Evolutionary conservation across 2,888 invertebrate species (phyloP), one percentile per base, ranked within the genome.

Genomic region (Melinaea marsaeus): DNA sequence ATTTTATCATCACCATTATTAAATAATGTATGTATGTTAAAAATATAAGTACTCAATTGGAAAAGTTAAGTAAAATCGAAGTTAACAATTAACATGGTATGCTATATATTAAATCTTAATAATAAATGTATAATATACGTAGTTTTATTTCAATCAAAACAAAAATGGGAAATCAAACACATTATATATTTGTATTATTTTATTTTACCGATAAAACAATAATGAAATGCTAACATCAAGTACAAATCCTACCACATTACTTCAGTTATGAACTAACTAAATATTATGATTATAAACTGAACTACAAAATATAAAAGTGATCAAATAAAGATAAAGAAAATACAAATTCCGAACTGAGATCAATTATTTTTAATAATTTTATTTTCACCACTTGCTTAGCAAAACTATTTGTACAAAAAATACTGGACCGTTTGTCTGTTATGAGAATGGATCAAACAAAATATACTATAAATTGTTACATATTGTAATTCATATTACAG

Each of bases 141-240:
- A 58, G 73, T 79, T 80, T 81, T 64, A 77, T 77, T 81, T 70
- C 5, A 32, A 55, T 11, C 22, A 42, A 13, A 32, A 22, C 13
- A 13, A 47, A 6, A n/a, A 4, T 32, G 9, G 13, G 42, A 45
- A 22, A 4, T 13, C 45, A 42, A 45, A 9, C 22, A 51, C 61
- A 60, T 56, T 55, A 68, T 67, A 64, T 60, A 64, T 63, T 72
- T 73, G 70, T 32, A 51, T 51, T 32, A 51, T 72, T 75, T 78
- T 80, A 73, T 75, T 80, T 77, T 78, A 68, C 75, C 73, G 72
- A 61, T 72, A 78, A 77, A 80, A 81, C 79, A 78, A 80, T 78
- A 81, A 82, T 74, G 78, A 83, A 83, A 82, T 75, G 73, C 79
- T 83, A 81, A 81, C 82, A 82, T 80, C 79, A 78, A 80, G 76